These are phyloP conservation scores for Pseudochirops corinnae DNA, from an alignment of 2,797 vertebrate genomes.

Conservation along the genomic window DNA sequence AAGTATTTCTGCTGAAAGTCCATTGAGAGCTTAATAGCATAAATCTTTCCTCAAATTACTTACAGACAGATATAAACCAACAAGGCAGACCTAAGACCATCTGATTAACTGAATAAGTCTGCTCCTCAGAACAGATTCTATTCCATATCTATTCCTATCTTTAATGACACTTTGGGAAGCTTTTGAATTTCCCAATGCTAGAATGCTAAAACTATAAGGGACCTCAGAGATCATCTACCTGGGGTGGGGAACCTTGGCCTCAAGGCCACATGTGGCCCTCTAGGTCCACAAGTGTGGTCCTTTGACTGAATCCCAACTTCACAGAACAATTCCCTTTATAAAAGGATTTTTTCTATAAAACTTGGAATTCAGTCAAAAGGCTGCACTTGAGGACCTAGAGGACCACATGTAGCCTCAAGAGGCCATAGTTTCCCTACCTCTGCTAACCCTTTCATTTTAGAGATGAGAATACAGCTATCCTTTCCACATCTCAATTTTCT, in stretches of 20 bases:
- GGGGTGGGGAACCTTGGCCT: no score
- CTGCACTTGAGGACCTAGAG: no score
- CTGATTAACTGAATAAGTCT: background rate
- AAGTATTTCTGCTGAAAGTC: conserved; percentile 14
- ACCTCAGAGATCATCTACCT: background rate
- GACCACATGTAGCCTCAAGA: no score
- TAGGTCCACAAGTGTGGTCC: no score
- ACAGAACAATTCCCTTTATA: no score
- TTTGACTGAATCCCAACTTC: no score
- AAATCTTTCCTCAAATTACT: background rate
- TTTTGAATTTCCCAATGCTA: background rate
- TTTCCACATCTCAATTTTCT: background rate
- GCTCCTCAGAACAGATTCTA: background rate
- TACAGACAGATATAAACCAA: background rate
- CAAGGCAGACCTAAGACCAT: background rate
- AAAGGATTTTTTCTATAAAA: no score
- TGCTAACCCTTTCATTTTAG: background rate
- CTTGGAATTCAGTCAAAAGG: no score
- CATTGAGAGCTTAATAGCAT: background rate
- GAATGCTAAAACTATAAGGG: background rate
- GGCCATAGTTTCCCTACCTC: no score
- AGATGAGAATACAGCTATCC: background rate
- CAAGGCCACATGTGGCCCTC: no score
- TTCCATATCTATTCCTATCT: background rate
- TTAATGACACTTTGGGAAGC: background rate